Evolutionary conservation across 2,888 invertebrate species (phyloP).

Genomic region (Eupithecia vulgata): DNA sequence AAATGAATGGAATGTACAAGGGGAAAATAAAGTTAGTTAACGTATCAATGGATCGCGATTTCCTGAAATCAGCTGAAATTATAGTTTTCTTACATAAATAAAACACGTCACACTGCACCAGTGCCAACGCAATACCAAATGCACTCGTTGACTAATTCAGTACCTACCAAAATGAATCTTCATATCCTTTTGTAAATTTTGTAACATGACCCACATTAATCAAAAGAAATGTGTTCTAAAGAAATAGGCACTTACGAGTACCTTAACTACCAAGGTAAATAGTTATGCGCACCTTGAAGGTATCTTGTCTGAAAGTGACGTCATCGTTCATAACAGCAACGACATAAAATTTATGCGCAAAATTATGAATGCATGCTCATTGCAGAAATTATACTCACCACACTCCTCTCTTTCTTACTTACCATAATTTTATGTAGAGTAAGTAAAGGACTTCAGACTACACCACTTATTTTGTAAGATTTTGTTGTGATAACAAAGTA

Average conservation of each 20-base stretch:
- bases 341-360: slow-evolving; percentile 21
- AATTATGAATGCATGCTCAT: not conserved
- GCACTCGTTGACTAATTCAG: slow-evolving; percentile 18
- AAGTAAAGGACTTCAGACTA: not conserved
- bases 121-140: slow-evolving; percentile 48
- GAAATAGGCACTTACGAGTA: not conserved
- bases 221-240: slow-evolving; percentile 1
- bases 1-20: not conserved
- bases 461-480: not conserved
- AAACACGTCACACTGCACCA: slow-evolving; percentile 45
- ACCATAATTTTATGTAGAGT: not conserved
- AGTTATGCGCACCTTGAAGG: not conserved
- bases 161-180: not conserved
- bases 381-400: not conserved
- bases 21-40: not conserved
- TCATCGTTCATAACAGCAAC: slow-evolving; percentile 36
- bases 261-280: not conserved
- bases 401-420: not conserved
- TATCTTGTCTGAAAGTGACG: slow-evolving; percentile 28
- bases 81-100: slow-evolving; percentile 21
- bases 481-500: not conserved
- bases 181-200: not conserved
- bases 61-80: not conserved
- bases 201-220: slow-evolving; percentile 21
- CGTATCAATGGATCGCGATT: not conserved